These are phyloP conservation scores for Leptogaster cylindrica DNA, from an alignment of 2,888 invertebrate genomes.

Conservation along the genomic window DNA sequence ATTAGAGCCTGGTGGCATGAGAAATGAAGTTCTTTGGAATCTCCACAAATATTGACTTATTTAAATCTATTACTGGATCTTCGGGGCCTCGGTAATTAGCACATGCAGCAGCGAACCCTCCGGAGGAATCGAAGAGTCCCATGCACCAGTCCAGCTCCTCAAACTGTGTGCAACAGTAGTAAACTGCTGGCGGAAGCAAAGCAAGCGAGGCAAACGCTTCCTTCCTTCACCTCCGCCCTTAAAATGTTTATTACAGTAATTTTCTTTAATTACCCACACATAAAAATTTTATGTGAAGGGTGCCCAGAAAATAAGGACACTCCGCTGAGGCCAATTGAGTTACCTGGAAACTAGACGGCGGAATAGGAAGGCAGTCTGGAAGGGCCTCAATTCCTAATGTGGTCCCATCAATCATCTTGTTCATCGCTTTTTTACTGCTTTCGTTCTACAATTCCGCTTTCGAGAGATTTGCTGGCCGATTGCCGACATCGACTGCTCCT, in stretches of 20 bases:
- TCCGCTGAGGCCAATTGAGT: constrained; percentile 18
- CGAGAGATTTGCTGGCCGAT: constrained; percentile 24
- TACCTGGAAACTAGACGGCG: constrained; percentile 31
- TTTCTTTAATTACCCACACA: constrained; percentile 40
- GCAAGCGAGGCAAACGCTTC: too few relatives aligned
- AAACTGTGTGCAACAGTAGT: too few relatives aligned
- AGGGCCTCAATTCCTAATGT: constrained; percentile 23
- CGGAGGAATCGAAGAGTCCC: too few relatives aligned
- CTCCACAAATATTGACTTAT: too few relatives aligned
- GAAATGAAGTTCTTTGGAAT: too few relatives aligned
- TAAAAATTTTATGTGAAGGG: constrained; percentile 34
- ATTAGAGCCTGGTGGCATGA: too few relatives aligned
- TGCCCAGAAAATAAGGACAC: constrained; percentile 18
- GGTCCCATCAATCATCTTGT: constrained; percentile 38
- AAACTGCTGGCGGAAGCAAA: constrained; percentile 1
- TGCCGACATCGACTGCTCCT: constrained; percentile 7
- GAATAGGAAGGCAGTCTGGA: constrained; percentile 4
- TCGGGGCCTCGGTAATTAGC: too few relatives aligned
- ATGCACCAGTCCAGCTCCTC: too few relatives aligned
- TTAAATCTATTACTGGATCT: too few relatives aligned
- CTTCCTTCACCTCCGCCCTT: constrained; percentile 26
- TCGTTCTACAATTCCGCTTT: constrained; percentile 8
- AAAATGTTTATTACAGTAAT: constrained; percentile 38
- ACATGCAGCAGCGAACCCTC: too few relatives aligned
- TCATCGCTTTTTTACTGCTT: constrained; percentile 28